A percentile compares a stretch with the other conserved stretches of the same genome.
phyloP scores from a whole-genome alignment of 2,888 invertebrate species.

The Isotomurus palustris region DNA sequence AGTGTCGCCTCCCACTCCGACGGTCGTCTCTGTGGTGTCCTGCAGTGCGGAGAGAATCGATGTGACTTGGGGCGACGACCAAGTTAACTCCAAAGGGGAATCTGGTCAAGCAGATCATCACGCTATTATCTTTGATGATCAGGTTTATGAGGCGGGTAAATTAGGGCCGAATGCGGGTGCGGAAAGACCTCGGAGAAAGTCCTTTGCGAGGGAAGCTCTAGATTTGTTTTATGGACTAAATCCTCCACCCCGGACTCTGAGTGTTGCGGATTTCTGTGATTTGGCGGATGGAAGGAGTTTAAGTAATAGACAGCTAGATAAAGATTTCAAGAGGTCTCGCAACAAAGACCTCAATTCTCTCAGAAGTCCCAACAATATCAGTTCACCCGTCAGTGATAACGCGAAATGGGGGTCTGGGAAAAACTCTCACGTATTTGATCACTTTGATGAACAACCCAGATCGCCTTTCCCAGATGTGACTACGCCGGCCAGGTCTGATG shows the following conservation, averaged over 20 bases:
- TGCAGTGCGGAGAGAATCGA: slow-evolving; percentile 8
- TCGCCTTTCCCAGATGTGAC: background rate
- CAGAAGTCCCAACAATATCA: background rate
- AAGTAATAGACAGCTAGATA: slow-evolving; percentile 24
- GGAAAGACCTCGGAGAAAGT: slow-evolving; percentile 26
- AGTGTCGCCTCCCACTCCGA: slow-evolving; percentile 9
- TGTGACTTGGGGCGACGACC: background rate
- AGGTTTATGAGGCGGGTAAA: slow-evolving; percentile 1
- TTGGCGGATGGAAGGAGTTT: slow-evolving; percentile 32
- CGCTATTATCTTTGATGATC: slow-evolving; percentile 1
- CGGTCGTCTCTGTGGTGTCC: too few species aligned
- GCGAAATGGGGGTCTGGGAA: slow-evolving; percentile 1
- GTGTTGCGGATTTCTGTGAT: slow-evolving; percentile 25
- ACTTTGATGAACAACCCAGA: slow-evolving; percentile 1
- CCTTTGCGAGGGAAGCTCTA: slow-evolving; percentile 41
- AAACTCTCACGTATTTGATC: background rate
- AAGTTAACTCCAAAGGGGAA: background rate
- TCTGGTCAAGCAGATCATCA: background rate
- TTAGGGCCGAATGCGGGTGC: background rate
- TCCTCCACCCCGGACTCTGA: slow-evolving; percentile 38
- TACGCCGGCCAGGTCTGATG: background rate
- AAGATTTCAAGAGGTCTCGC: slow-evolving; percentile 1
- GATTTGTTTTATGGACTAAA: slow-evolving; percentile 37
- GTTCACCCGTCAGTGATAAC: slow-evolving; percentile 6
- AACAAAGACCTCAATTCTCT: slow-evolving; percentile 2